Conservation (phyloP, 2,113 vertebrate species). For the Martes martes region DNA sequence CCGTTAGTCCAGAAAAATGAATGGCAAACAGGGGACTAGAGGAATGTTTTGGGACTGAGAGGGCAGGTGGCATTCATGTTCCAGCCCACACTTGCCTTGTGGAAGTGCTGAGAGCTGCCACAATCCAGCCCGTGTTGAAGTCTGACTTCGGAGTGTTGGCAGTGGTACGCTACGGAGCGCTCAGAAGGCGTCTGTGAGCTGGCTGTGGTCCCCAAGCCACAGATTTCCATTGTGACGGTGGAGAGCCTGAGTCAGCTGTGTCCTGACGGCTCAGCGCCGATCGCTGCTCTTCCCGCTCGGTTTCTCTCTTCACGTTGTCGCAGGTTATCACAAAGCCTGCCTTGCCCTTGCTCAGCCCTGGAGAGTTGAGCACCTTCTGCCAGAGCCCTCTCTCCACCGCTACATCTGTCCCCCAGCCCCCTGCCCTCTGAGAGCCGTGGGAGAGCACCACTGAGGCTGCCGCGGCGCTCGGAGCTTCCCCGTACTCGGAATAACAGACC, state of each 20-base stretch:
- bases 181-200: background rate
- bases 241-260: background rate
- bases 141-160: background rate
- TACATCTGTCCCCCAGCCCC: background rate
- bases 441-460: background rate
- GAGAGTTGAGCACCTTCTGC: background rate
- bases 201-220: background rate
- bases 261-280: background rate
- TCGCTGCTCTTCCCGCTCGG: background rate
- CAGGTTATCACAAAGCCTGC: background rate
- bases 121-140: background rate
- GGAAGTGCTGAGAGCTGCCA: background rate
- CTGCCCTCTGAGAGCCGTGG: background rate
- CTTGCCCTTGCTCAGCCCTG: background rate
- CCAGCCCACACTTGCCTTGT: background rate
- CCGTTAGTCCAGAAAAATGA: background rate
- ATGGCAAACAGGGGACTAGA: background rate
- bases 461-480: background rate
- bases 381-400: background rate
- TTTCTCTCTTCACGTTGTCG: background rate
- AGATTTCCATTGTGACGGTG: background rate
- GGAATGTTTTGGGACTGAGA: too few relatives aligned
- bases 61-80: background rate
- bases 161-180: fast-evolving
- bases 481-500: background rate